A percentile compares a stretch with the other conserved stretches of the same genome.
Conservation (phyloP, 1,140 invertebrate genomes). For the Drosophila funebris region DNA sequence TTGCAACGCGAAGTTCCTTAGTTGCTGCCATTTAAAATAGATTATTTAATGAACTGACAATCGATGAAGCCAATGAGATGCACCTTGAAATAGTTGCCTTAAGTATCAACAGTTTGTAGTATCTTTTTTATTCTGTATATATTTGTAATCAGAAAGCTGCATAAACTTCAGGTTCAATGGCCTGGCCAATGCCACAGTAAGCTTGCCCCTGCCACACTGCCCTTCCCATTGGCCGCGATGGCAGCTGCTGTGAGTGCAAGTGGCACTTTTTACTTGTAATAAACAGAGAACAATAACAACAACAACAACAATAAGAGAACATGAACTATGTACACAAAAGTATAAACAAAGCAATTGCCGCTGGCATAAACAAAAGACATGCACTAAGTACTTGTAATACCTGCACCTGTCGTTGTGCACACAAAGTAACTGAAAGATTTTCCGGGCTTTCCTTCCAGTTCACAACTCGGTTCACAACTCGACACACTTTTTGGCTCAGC, state of each 20-base stretch:
- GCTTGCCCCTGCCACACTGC: background rate
- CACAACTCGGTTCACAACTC: background rate
- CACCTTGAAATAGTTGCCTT: conserved; percentile 13
- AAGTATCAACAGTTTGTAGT: background rate
- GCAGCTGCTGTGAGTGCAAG: conserved; percentile 39
- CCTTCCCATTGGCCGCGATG: background rate
- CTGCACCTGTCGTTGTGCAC: conserved; percentile 11
- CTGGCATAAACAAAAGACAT: conserved; percentile 60
- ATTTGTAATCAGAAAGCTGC: conserved; percentile 3
- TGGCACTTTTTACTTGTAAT: conserved; percentile 73
- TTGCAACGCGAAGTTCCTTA: background rate
- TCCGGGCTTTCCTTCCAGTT: background rate
- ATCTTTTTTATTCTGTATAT: background rate
- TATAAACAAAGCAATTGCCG: conserved; percentile 64
- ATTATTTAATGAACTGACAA: background rate
- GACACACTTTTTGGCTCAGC: conserved; percentile 15
- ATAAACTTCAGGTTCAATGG: conserved; percentile 27
- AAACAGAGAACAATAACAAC: conserved; percentile 41
- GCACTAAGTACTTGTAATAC: conserved; percentile 17
- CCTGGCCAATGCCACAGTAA: conserved; percentile 42
- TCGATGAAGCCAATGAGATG: background rate
- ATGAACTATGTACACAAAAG: conserved; percentile 29
- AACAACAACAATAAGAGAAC: conserved; percentile 25
- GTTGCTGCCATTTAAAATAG: background rate
- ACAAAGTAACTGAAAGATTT: conserved; percentile 23